phyloP scores from a whole-genome alignment of 2,888 invertebrate genomes.

The Nomada flava region DNA sequence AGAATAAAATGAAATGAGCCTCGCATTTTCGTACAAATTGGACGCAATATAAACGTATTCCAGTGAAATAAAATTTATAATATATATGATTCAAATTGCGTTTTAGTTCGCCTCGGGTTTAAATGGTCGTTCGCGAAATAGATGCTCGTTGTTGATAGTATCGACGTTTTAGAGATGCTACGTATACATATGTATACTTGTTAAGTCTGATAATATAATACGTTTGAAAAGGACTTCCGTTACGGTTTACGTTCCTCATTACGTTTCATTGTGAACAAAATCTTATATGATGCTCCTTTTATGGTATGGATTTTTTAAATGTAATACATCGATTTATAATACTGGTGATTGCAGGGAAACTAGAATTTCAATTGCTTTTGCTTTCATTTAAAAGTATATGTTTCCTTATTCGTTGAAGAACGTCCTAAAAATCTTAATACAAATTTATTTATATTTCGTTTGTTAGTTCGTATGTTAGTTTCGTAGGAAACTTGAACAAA shows the following conservation, averaged over 20 bases:
- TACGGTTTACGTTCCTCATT: neutral
- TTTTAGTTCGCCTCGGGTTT: neutral
- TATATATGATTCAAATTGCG: neutral
- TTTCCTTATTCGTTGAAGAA: too few relatives aligned
- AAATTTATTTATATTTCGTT: too few relatives aligned
- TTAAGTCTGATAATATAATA: slow-evolving; percentile 1
- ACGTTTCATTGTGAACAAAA: neutral
- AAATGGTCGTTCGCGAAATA: neutral
- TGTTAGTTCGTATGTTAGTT: too few relatives aligned
- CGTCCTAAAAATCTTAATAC: too few relatives aligned
- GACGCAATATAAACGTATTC: neutral
- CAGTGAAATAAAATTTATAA: neutral
- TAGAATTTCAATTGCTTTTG: too few relatives aligned
- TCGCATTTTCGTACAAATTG: neutral
- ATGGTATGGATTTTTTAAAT: too few relatives aligned
- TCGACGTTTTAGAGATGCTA: neutral
- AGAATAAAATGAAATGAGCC: neutral
- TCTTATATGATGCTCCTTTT: neutral
- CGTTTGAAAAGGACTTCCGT: neutral
- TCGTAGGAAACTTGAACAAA: too few relatives aligned
- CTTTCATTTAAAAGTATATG: too few relatives aligned
- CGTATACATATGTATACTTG: neutral
- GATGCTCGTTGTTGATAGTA: neutral
- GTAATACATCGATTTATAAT: too few relatives aligned
- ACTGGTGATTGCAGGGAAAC: too few relatives aligned